phyloP scores from a whole-genome alignment of 1,140 invertebrate species.

The Drosophila sechellia region DNA sequence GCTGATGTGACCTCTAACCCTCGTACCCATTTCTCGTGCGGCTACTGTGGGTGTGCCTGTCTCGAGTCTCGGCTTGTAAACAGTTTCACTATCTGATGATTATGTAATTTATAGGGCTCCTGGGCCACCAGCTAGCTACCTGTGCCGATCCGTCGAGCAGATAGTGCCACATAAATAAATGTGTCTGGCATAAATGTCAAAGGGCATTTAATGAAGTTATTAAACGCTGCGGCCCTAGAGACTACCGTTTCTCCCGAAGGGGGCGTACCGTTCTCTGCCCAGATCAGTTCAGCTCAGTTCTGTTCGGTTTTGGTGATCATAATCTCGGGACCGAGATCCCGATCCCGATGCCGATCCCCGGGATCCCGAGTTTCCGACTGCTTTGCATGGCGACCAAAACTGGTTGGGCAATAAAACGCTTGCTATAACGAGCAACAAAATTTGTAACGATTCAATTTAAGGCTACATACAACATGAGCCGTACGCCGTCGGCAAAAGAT shows the following conservation, averaged over 20 bases:
- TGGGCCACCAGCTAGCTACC: conserved; percentile 33
- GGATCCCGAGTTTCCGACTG: conserved; percentile 20
- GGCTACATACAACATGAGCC: conserved; percentile 74
- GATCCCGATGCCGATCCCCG: too few relatives aligned
- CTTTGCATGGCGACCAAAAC: conserved; percentile 64
- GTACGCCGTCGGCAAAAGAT: conserved; percentile 77
- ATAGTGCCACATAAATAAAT: conserved; percentile 42
- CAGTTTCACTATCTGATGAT: conserved; percentile 81
- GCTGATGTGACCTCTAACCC: conserved; percentile 51
- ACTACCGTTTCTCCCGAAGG: conserved; percentile 32
- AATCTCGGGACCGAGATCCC: conserved; percentile 47
- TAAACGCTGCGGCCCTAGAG: conserved; percentile 60
- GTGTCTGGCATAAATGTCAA: conserved; percentile 71
- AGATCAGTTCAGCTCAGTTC: not conserved
- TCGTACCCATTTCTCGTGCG: conserved; percentile 13
- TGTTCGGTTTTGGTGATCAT: conserved; percentile 50
- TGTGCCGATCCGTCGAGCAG: conserved; percentile 48
- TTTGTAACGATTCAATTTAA: conserved; percentile 84
- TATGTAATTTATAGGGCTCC: conserved; percentile 71
- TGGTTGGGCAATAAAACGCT: conserved; percentile 82
- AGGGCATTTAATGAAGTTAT: conserved; percentile 83
- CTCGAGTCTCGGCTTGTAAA: conserved; percentile 68
- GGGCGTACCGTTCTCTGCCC: conserved; percentile 29
- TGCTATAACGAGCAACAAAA: conserved; percentile 83
- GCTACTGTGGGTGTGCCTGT: conserved; percentile 68